Evolutionary conservation across 2,797 vertebrate genomes (phyloP), one percentile per base, ranked within the genome.

Genomic region (Arrhamphus sclerolepis): DNA sequence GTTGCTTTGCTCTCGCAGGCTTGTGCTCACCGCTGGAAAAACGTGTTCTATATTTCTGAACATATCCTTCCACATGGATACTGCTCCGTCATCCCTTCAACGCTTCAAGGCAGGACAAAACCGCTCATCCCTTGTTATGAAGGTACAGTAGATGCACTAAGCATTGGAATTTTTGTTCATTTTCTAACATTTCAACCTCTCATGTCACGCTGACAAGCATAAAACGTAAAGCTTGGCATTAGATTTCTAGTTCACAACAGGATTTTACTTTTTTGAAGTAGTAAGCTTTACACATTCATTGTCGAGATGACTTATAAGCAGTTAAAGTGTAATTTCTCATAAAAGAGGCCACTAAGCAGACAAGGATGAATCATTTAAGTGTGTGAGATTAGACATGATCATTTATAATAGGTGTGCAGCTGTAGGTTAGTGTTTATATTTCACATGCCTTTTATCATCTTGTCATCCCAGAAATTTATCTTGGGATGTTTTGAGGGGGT

Each of bases 11-110:
- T 66, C 71, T 41, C 60, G 7, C 70, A 99, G 98, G 98, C 97
- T 4, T 99, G 98, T n/a, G 98, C 97, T 0, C 98, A 99, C 76
- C 97, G 97, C 62, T 99, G 97, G 98, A 99, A 99, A 82, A 99
- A 99, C 50, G 93, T 98, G 66, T 99, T 93, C 87, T 99, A 99
- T 0, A 91, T 95, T 77, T 87, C 93, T 0, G 97, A 99, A 68
- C 91, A 96, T 49, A 96, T 99, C 75, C 90, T 99, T 48, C 98
- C 98, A 0, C 96, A 99, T 0, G 98, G 98, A 31, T 97, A 97
- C 89, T 99, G 98, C 83, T 94, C 95, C 71, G 85, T 99, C 85
- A 96, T 99, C 66, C 92, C 96, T 1, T 76, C 96, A 14, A 94
- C 93, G 34, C 93, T 99, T 6, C 96, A 97, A 83, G 91, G 93